Evolutionary conservation across 1,140 invertebrate species (phyloP), one percentile per base, ranked within the genome.

Genomic region (Heliconius congener): DNA sequence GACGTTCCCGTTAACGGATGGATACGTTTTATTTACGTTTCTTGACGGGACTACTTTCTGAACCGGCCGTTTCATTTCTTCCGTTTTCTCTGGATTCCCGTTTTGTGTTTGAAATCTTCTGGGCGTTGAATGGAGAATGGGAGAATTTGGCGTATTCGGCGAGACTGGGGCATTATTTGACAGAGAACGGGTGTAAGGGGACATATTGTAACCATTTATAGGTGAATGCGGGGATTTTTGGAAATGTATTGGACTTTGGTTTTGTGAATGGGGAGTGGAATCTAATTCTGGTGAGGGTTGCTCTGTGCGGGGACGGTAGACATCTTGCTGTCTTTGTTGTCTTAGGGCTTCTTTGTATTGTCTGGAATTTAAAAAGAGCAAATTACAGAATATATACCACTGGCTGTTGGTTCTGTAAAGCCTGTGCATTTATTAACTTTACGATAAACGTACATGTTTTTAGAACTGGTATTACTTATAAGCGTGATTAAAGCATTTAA

Each of bases 271-370:
- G 6, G 92, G 91, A 39, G 87, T 87, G 71, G 91, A 88, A 77
- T 95, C 94, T 50, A 94, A 84, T 8, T 95, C 94, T 0, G 94
- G 93, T 27, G 94, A 95, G 42, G 93, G 89, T 74, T 92, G 92
- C 74, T 95, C 93, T 73, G 92, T 90, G 76, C 96, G 96, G 83
- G 96, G 95, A 82, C 96, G 95, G 88, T 98, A 98, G 66, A 98
- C 96, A 86, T 98, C 97, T 91, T 97, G 96, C 39, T 96, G 97
- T 81, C 98, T 95, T 91, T 98, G 97, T 87, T 97, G 97, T 91
- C 97, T 96, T 90, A 98, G 91, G 66, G 97, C 97, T 95, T 98
- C 98, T 95, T 98, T 98, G 94, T 98, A 98, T 95, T 98, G 97
- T 94, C 97, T 96, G 90, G 19, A 95, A 95, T 75, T 52, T 66